phyloP scores from a whole-genome alignment of 2,888 invertebrate species.

The Aricia artaxerxes region DNA sequence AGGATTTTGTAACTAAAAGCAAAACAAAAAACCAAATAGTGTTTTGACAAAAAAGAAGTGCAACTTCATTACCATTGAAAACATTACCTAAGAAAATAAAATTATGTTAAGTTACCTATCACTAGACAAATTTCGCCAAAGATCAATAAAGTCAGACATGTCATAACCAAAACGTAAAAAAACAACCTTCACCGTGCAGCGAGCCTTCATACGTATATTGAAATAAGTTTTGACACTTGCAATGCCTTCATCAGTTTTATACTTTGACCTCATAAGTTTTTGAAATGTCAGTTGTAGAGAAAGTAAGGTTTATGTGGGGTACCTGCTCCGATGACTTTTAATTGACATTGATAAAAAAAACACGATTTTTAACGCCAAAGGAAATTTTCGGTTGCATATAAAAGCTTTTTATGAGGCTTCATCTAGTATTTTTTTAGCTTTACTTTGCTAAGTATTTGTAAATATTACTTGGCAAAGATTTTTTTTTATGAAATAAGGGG shows the following conservation, averaged over 20 bases:
- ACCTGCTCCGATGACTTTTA: conserved; percentile 58
- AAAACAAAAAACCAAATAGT: too few species aligned
- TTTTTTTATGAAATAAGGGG: too few species aligned
- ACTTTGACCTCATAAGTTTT: conserved; percentile 31
- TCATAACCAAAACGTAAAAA: background rate
- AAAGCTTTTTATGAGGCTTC: background rate
- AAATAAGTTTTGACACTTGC: conserved; percentile 24
- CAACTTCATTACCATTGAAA: too few species aligned
- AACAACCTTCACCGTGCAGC: conserved; percentile 5
- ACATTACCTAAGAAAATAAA: too few species aligned
- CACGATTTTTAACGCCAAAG: conserved; percentile 42
- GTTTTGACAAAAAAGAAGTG: too few species aligned
- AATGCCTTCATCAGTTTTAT: conserved; percentile 20
- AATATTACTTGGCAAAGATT: too few species aligned
- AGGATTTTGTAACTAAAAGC: too few species aligned
- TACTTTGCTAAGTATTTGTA: too few species aligned
- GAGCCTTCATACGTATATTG: conserved; percentile 22
- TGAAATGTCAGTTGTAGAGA: conserved; percentile 45
- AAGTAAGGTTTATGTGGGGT: conserved; percentile 49
- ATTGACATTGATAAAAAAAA: conserved; percentile 57
- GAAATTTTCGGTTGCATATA: conserved; percentile 43
- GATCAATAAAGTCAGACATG: conserved; percentile 7
- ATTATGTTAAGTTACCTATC: background rate
- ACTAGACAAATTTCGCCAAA: background rate
- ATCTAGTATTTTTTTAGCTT: background rate